Evolutionary conservation across 2,113 vertebrate species (phyloP).

Genomic region (Entomyzon cyanotis): DNA sequence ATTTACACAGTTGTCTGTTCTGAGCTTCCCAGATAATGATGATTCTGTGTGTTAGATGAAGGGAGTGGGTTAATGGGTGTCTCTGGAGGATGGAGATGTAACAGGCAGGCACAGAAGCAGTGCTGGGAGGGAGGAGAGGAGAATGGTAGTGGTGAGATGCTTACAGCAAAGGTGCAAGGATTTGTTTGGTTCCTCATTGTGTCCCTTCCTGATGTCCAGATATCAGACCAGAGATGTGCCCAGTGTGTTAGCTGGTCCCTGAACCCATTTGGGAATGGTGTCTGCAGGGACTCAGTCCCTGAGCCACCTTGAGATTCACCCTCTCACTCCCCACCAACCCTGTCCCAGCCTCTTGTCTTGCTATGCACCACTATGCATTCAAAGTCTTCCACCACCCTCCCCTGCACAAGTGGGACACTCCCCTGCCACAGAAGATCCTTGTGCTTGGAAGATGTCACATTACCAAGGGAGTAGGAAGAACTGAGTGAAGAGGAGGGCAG

Average conservation of each 20-base stretch:
- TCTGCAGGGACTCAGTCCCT: not conserved
- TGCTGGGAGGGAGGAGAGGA: not conserved
- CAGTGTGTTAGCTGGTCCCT: not conserved
- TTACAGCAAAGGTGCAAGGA: not conserved
- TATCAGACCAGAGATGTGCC: not conserved
- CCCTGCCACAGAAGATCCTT: rapidly evolving
- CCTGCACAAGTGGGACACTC: not conserved
- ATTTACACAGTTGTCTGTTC: not conserved
- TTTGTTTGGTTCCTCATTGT: not conserved
- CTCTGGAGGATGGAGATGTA: not conserved
- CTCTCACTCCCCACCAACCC: not conserved
- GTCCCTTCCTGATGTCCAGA: not conserved
- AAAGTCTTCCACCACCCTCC: not conserved
- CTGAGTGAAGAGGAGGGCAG: not conserved
- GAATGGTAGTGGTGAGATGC: not conserved
- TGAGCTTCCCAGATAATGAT: not conserved
- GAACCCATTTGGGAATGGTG: not conserved
- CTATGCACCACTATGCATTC: not conserved
- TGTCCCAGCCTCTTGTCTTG: not conserved
- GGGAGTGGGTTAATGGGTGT: not conserved
- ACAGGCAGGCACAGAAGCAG: not conserved
- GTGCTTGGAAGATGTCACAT: not conserved
- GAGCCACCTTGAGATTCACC: not conserved
- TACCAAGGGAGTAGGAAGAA: not conserved
- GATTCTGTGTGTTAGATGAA: not conserved